Conservation (phyloP, 2,797 vertebrate genomes). For the Peromyscus nudipes region DNA sequence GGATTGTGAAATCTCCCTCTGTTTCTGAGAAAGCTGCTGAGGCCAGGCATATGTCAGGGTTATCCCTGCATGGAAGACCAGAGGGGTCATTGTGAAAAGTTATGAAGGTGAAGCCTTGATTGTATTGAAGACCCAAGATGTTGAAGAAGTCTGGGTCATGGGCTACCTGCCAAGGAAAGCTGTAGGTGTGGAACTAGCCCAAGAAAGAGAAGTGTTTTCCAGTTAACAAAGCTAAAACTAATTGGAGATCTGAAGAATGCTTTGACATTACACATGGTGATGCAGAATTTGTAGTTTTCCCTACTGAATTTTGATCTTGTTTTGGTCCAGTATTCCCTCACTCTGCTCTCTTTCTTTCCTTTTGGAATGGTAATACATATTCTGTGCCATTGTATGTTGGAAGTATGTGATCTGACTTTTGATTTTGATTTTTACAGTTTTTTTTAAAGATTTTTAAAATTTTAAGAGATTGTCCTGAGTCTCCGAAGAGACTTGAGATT, state of each 20-base stretch:
- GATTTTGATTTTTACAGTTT: not conserved
- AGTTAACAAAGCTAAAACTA: not conserved
- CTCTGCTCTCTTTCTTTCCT: no score
- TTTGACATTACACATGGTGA: not conserved
- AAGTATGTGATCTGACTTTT: not conserved
- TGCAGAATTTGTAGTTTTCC: not conserved
- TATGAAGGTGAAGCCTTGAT: not conserved
- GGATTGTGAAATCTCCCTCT: not conserved
- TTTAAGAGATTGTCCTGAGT: not conserved
- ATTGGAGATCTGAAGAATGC: not conserved
- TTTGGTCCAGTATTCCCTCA: not conserved
- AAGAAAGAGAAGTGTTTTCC: not conserved
- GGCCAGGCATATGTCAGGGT: not conserved
- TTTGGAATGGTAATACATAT: not conserved
- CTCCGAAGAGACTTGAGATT: not conserved
- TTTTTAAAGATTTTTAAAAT: not conserved
- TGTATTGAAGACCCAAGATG: not conserved
- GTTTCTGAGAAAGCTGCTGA: no score
- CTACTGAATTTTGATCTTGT: not conserved
- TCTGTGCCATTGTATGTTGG: not conserved
- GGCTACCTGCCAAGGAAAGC: not conserved
- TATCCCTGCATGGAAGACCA: not conserved
- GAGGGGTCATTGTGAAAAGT: not conserved
- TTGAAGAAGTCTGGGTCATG: not conserved
- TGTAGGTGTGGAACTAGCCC: not conserved